Base-by-base conservation (phyloP, 2,797 vertebrate species). In the Discoglossus pictus region DNA sequence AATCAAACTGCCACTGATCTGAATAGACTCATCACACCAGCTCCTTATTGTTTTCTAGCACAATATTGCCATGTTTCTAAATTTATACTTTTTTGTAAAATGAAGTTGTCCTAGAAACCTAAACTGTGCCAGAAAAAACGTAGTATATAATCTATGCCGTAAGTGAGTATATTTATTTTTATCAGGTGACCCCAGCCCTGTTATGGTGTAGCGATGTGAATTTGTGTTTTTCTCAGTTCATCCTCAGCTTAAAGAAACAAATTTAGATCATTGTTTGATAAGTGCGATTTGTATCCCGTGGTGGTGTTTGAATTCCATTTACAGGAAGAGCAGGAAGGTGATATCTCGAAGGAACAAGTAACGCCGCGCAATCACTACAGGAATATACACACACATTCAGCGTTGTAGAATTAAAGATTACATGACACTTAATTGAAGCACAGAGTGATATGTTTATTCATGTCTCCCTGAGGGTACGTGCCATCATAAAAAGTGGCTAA, bases 401-500 rank as follows among this genome's bases (percentile, higher is more conserved):
- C 44, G 50, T 25, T 62, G 43, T 48, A 40, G 20, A 69, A 48
- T 7, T 23, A 53, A 27, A 56, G 51, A 40, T 55, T 62, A 55
- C 40, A 62, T 62, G 43, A 50, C 51, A 62, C 40, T 40, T 38
- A 55, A 50, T 20, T 55, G 35, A 38, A 69, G 59, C 43, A 46
- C 15, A 21, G 47, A 9, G 47, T 35, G 50, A 62, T 55, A 52
- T 69, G 59, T 69, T 55, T 68, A 60, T 68, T 52, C 43, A 62
- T 62, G 34, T 21, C 38, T 62, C 67, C 59, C 67, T 20, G 7
- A 62, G 42, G 59, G 59, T 31, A 6, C 40, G 46, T 31, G 25
- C 40, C 59, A 69, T 69, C 62, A 36, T 47, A 62, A 62, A 62
- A 62, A 56, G 42, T 27, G 2, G 18, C 23, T 59, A 16, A 39